Percentiles rank a stretch among this genome's conserved stretches.
Conservation (phyloP, 2,113 vertebrate species). For the Eubucco bourcierii region DNA sequence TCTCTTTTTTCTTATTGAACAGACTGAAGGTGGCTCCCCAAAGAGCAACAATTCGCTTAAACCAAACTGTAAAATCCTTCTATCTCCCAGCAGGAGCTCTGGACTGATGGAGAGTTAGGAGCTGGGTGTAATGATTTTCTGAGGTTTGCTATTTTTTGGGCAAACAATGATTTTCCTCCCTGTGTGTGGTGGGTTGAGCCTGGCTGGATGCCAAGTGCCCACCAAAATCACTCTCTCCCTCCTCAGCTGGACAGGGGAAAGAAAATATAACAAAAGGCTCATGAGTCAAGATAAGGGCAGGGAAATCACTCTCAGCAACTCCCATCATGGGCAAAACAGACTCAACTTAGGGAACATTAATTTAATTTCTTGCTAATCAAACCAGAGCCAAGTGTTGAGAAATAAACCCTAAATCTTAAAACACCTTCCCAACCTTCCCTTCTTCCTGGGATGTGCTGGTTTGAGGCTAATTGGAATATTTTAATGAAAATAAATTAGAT, state of each 20-base stretch:
- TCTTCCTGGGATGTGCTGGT: too few species aligned
- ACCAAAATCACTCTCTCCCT: background rate
- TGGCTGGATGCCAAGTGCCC: background rate
- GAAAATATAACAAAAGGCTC: background rate
- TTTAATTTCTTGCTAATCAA: background rate
- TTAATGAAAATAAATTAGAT: too few species aligned
- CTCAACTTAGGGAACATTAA: background rate
- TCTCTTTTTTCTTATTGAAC: background rate
- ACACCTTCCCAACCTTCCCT: too few species aligned
- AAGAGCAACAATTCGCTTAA: background rate
- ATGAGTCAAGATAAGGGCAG: background rate
- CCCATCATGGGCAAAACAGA: background rate
- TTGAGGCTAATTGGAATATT: too few species aligned
- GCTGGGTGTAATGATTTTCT: background rate
- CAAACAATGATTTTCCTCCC: background rate
- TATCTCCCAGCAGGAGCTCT: background rate
- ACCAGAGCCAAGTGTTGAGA: too few species aligned
- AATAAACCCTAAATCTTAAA: too few species aligned
- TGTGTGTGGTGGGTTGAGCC: background rate
- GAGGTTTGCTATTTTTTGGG: background rate
- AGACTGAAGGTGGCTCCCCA: background rate
- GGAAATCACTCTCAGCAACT: background rate
- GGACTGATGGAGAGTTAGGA: background rate
- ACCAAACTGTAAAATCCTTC: background rate
- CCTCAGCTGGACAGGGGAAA: background rate